Evolutionary conservation across 1,140 invertebrate genomes (phyloP), one percentile per base, ranked within the genome.

Genomic region (Heliconius himera): DNA sequence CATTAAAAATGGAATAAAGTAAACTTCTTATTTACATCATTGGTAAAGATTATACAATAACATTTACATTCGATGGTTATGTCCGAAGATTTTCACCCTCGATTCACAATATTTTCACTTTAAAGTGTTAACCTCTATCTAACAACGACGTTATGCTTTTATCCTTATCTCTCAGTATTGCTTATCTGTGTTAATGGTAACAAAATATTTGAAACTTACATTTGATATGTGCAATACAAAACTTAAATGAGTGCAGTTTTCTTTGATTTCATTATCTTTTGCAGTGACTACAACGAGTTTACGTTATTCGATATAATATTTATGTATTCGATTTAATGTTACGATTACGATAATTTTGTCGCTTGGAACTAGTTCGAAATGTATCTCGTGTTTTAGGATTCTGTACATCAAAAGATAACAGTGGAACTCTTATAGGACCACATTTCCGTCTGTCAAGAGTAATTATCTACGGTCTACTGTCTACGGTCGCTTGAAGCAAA

Each of bases 61-160:
- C 82, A 88, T 87, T 86, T 83, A 77, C 70, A 77, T 72, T 77
- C 73, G 75, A 72, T 79, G 74, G 74, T 66, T 75, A 75, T 46
- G 74, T 38, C 20, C 54, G 3, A 38, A 26, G 74, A 75, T 26
- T 60, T 75, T 66, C 54, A 26, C 54, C 26, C 74, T 38, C 51
- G 56, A 49, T 80, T 72, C 70, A 46, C 51, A 38, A 76, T 77
- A 54, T 80, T 51, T 80, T 49, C 71, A 26, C 80, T 72, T 56
- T 78, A 81, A 81, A 81, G 70, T 77, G 41, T 74, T 73, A 74
- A 6, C 77, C 66, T 79, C 71, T 79, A 81, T 84, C 78, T 76
- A 81, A 82, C 87, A 89, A 92, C 88, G 85, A 90, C 84, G 81
- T 83, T 91, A 90, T 88, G 88, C 90, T 91, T 90, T 93, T 92